Evolutionary conservation across 2,888 invertebrate genomes (phyloP), one percentile per base, ranked within the genome.

Genomic region (Diplolepis rosae): DNA sequence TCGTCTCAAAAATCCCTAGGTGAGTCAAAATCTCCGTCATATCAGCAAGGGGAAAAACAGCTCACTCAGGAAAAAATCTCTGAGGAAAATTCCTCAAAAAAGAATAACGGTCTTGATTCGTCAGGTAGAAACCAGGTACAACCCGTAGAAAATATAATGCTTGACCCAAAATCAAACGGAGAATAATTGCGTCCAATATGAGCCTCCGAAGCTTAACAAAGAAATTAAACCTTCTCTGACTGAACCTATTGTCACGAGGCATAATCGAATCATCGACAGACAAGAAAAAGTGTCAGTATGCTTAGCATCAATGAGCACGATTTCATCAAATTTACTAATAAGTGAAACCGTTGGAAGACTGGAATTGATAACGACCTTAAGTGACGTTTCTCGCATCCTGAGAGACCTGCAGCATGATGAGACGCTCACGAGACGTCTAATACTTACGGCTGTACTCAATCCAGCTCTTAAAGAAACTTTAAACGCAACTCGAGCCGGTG

Each of bases 261-360:
- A 72, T 28, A 35, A 7, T 2, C 66, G 72, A 24, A 50, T 69
- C 24, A n/a, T 54, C 1, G 27, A n/a, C 9, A 69, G 66, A 45
- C 67, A 72, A 42, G 51, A 67, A 27, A 72, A 67, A 51, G 24
- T 66, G 9, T 15, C 35, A 1, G 66, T 61, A 18, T 72, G 72
- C 39, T 27, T 69, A 11, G 51, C 69, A 28, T 66, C 69, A 3
- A 13, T 66, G 7, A 65, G 69, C 9, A 15, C n/a, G 4, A 45
- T 15, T 45, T 15, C 15, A 15, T 45, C 45, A 2, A 45, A 13
- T 2, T 45, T 45, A n/a, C 15, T 15, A 2, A 15, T 45, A 5
- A 45, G 15, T n/a, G 45, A 45, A 1, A 45, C n/a, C 5, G 15
- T 45, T n/a, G 45, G 15, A 3, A 45, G 9, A 45, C 15, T 45